Base-by-base conservation (phyloP, 2,113 vertebrate species). In the Leuciscus idus region DNA sequence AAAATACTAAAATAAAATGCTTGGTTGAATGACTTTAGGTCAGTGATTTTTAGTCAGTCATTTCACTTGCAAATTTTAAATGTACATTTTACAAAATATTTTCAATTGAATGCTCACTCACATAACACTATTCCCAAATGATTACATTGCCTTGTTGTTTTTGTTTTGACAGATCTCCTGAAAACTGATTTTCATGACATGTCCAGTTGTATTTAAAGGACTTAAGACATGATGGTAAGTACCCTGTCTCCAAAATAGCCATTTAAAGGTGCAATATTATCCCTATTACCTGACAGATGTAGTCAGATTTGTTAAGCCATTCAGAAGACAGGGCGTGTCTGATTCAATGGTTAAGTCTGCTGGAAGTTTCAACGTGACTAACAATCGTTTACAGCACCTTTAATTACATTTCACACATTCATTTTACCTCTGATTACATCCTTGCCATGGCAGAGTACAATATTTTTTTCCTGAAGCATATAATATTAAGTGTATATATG, bases 191-290 rank as follows among this genome's bases (percentile, higher is more conserved):
- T 57, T 83, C 30, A 62, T 61, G 84, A 85, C 85, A 87, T 85
- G 81, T 90, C 83, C 87, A 72, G 85, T 33, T 78, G 66, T 87
- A 85, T 73, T 83, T 83, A 86, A 86, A 19, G 76, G 15, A 85
- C 23, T 33, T 62, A 57, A 36, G 30, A 83, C 46, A 90, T 68
- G 15, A 90, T 87, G 89, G 91, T 91, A 62, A 64, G 89, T 83
- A 61, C 52, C 57, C 59, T 61, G 11, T 68, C 26, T 26, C 6
- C 12, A 30, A 68, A 52, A 55, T 33, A 55, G 28, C 15, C 33
- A 30, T 30, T 55, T 30, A 33, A 55, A 55, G 26, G 9, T 19
- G 17, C 12, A 50, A 17, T 17, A 48, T 48, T 15, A 26, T 48
- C 13, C 23, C 72, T 48, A 26, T n/a, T n/a, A 15, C 39, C 39